Percentiles rank a stretch among this genome's conserved stretches.
These are phyloP conservation scores for Acridotheres tristis DNA, from an alignment of 2,797 vertebrate species.

Conservation along the genomic window DNA sequence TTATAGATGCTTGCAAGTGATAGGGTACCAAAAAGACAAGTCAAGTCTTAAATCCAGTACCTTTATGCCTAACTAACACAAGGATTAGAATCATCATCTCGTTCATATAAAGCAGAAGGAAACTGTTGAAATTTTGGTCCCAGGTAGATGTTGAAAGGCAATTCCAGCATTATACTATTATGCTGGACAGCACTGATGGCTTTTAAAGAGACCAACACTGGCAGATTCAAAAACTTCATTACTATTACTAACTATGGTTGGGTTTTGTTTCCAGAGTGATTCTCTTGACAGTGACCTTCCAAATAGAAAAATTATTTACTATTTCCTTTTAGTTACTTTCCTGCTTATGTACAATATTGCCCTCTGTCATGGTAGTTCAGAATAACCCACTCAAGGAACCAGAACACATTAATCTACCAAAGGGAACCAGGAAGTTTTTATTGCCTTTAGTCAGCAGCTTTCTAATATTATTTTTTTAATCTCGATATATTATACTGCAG, in stretches of 20 bases:
- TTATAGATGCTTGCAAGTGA: not conserved
- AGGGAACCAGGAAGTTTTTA: not conserved
- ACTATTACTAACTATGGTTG: not conserved
- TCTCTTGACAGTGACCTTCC: not conserved
- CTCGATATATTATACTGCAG: not conserved
- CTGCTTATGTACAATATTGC: not conserved
- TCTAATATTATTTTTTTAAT: not conserved
- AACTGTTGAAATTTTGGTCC: not conserved
- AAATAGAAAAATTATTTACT: not conserved
- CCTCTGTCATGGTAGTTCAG: not conserved
- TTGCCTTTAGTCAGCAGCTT: not conserved
- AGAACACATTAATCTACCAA: not conserved
- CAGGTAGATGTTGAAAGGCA: not conserved
- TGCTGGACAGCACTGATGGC: not conserved
- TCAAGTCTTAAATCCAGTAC: not conserved
- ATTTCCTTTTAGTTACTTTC: not conserved
- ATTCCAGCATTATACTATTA: not conserved
- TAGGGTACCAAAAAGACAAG: not conserved
- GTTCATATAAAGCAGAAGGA: not conserved
- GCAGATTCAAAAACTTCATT: not conserved
- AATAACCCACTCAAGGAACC: not conserved
- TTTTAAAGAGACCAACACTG: not conserved
- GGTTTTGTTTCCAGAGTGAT: not conserved
- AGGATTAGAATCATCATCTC: not conserved
- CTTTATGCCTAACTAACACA: not conserved